Evolutionary conservation across 2,888 invertebrate species (phyloP).

Genomic region (Cataglyphis altisquamis): DNA sequence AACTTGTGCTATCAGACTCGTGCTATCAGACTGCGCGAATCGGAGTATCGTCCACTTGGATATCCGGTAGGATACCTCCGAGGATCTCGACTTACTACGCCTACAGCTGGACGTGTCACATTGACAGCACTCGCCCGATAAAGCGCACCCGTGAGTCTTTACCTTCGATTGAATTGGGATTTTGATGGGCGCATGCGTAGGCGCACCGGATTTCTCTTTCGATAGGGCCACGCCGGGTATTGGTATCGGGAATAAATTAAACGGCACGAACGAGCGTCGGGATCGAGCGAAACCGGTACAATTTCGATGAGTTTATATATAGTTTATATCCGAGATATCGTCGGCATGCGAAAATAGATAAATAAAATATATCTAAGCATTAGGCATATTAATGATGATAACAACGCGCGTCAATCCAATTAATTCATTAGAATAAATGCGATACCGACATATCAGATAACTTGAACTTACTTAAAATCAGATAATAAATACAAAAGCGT

Average conservation of each 20-base stretch:
- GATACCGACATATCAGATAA: not conserved
- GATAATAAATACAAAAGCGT: not conserved
- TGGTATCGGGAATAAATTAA: slow-evolving; percentile 44
- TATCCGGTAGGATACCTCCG: slow-evolving; percentile 38
- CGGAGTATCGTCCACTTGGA: slow-evolving; percentile 27
- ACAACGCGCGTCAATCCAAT: not conserved
- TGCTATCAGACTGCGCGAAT: slow-evolving; percentile 1
- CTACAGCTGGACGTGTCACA: slow-evolving; percentile 50
- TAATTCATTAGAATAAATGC: not conserved
- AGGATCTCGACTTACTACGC: slow-evolving; percentile 1
- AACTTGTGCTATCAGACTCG: slow-evolving; percentile 23
- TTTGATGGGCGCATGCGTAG: slow-evolving; percentile 36
- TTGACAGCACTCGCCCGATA: slow-evolving; percentile 58
- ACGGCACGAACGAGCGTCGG: not conserved
- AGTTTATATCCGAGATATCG: not conserved
- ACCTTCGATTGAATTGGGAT: slow-evolving; percentile 42
- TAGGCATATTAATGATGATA: not conserved
- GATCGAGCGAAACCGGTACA: slow-evolving; percentile 32
- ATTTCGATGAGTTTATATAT: slow-evolving; percentile 32
- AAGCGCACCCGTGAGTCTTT: slow-evolving; percentile 65
- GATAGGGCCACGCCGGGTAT: slow-evolving; percentile 34
- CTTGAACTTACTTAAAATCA: not conserved
- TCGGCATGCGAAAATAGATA: slow-evolving; percentile 7
- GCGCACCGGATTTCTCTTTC: slow-evolving; percentile 44
- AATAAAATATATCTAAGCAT: not conserved